Evolutionary conservation across 2,888 invertebrate genomes (phyloP), one percentile per base, ranked within the genome.

Genomic region (Cheilosia variabilis): DNA sequence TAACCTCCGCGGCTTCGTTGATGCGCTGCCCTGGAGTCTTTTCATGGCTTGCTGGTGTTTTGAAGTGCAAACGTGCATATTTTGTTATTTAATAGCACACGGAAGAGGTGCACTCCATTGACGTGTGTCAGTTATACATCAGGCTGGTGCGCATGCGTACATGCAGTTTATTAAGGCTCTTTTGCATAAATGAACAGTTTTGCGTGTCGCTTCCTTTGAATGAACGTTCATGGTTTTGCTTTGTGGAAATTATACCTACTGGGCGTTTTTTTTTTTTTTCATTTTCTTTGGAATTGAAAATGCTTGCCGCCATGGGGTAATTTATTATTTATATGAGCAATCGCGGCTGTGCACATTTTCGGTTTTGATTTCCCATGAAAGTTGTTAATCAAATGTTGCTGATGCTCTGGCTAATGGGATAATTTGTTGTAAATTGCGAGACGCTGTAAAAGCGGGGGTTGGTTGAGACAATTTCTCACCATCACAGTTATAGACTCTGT

Each of bases 111-210:
- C 75, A 75, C 84, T 80, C 71, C 66, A 86, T 80, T 80, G 84
- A 86, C 84, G 84, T 80, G 80, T 76, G 80, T 86, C 84, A 80
- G 84, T 80, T 86, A 76, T 71, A 80, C 80, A 80, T 86, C 80
- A 86, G 15, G 63, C 24, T 65, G 69, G 69, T 57, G 75, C 68
- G 80, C 80, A 86, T 76, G 71, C 81, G 71, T 80, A 45, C n/a
- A 68, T 22, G 72, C 66, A 63, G 84, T 80, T 86, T 81, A 86
- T 80, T 80, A 80, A 75, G 73, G 72, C 60, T 53, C 65, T 80
- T 80, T 80, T 86, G 80, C 84, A 80, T 86, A 80, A 86, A 80
- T 86, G 84, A 71, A 86, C 80, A 71, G 80, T 80, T 86, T 80
- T 72, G 71, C 76, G 65, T 86, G 84, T 72, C 80, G 75, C 75